These are phyloP conservation scores for Oscheius onirici DNA, from an alignment of 2,888 invertebrate genomes.

Conservation along the genomic window DNA sequence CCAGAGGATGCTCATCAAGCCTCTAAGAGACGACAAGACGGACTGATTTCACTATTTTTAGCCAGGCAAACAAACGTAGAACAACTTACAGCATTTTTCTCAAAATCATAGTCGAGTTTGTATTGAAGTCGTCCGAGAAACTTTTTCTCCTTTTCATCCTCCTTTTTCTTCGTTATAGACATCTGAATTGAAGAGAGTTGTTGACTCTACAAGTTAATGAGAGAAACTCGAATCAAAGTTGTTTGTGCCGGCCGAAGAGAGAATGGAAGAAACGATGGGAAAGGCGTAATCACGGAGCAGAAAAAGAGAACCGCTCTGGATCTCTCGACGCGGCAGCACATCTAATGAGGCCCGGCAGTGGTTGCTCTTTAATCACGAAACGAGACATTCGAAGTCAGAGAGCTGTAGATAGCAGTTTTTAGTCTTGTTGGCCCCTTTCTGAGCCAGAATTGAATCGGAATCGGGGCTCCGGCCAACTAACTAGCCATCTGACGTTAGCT, in stretches of 20 bases:
- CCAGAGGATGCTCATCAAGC: conserved; percentile 1
- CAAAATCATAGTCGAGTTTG: conserved; percentile 94
- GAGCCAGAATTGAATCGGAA: no score
- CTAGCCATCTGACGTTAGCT: no score
- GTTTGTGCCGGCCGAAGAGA: neutral
- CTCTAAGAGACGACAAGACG: conserved; percentile 1
- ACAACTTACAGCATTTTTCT: conserved; percentile 84
- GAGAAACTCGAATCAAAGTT: neutral
- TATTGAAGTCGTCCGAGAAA: conserved; percentile 91
- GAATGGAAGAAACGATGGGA: neutral
- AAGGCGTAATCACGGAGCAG: neutral
- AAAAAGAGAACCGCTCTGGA: neutral
- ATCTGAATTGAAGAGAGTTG: conserved; percentile 26
- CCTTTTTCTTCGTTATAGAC: conserved; percentile 59
- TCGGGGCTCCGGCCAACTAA: no score
- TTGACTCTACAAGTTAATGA: conserved; percentile 1
- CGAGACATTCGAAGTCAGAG: neutral
- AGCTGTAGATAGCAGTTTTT: no score
- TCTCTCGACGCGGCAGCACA: conserved; percentile 2
- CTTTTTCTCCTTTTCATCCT: conserved; percentile 72
- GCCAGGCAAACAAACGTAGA: neutral
- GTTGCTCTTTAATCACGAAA: conserved; percentile 30
- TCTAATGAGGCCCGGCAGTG: conserved; percentile 26
- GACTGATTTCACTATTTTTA: conserved; percentile 4
- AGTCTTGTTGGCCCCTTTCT: no score